Base-by-base conservation (phyloP, 2,797 vertebrate genomes). In the Danio jaintianensis region DNA sequence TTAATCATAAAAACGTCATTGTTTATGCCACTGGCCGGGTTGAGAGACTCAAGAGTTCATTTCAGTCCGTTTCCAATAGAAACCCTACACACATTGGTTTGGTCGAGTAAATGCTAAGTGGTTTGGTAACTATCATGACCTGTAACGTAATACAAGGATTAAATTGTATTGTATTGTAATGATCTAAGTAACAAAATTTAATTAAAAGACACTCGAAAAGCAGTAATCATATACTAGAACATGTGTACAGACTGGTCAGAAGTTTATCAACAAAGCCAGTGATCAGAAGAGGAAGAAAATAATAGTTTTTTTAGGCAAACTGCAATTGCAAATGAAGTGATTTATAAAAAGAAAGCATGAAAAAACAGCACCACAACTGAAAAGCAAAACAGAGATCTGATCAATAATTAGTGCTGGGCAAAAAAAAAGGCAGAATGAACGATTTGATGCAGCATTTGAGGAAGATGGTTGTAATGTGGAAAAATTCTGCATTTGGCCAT, bases 401-500 rank as follows among this genome's bases (percentile, higher is more conserved):
- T 69, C 67, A 69, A 52, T 7, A 16, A 22, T 56, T 67, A 38
- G 20, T 0, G 5, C 42, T 38, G 6, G 18, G 2, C 7, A 36
- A 13, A 64, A 75, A 48, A 13, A 8, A 9, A 70, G 43, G 2
- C 4, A 10, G 15, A 53, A 22, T 15, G 20, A 8, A 76, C 43
- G 50, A 13, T 45, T 75, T 58, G 18, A 69, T 12, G 40, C 29
- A 45, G 29, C 6, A 20, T 20, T 38, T 9, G 9, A 3, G 40
- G 42, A 45, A 77, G 10, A 45, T 67, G 50, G 38, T 20, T 22
- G 7, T 22, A 40, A 53, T 42, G 40, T 58, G 53, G 64, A 78
- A 68, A 69, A 42, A 12, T 70, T 40, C n/a, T 16, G 13, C 0
- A 4, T 55, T 43, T 64, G 47, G 58, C 38, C 68, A 18, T 45